Base-by-base conservation (phyloP, 2,113 vertebrate species). In the Hirundichthys speculiger region DNA sequence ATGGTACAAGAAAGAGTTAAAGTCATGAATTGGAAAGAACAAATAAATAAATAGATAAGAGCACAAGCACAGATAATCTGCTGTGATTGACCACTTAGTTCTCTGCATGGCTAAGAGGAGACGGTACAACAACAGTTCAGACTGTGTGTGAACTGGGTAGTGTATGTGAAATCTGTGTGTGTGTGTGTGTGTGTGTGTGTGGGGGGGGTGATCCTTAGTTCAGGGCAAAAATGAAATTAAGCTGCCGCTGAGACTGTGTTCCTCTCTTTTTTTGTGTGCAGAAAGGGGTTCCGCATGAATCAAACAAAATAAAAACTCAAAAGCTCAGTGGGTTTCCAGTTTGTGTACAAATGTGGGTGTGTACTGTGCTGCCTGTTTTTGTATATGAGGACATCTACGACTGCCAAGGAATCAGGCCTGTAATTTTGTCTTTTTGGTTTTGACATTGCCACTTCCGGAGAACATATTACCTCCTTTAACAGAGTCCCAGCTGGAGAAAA, bases 1-100 rank as follows among this genome's bases (percentile, higher is more conserved):
- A n/a, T n/a, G n/a, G n/a, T n/a, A n/a, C n/a, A n/a, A n/a, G n/a
- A n/a, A n/a, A n/a, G n/a, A n/a, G n/a, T n/a, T n/a, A n/a, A n/a
- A n/a, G n/a, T n/a, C n/a, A n/a, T n/a, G n/a, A n/a, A n/a, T n/a
- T n/a, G n/a, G n/a, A n/a, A n/a, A n/a, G n/a, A n/a, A n/a, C n/a
- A n/a, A n/a, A n/a, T n/a, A n/a, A n/a, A n/a, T n/a, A n/a, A n/a
- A n/a, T n/a, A n/a, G n/a, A n/a, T n/a, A n/a, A n/a, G n/a, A n/a
- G n/a, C n/a, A 34, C 30, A 34, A 34, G 30, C 6, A 34, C 11
- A 34, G 30, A 10, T 9, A 34, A 34, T 6, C 30, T 34, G 64
- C 68, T 77, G 57, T 75, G 52, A n/a, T 80, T 78, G 71, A 62
- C 62, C 57, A 75, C 51, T 77, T 56, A 72, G 69, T 74, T 79